Conservation (phyloP, 2,888 invertebrate species). For the Eupithecia tripunctaria region DNA sequence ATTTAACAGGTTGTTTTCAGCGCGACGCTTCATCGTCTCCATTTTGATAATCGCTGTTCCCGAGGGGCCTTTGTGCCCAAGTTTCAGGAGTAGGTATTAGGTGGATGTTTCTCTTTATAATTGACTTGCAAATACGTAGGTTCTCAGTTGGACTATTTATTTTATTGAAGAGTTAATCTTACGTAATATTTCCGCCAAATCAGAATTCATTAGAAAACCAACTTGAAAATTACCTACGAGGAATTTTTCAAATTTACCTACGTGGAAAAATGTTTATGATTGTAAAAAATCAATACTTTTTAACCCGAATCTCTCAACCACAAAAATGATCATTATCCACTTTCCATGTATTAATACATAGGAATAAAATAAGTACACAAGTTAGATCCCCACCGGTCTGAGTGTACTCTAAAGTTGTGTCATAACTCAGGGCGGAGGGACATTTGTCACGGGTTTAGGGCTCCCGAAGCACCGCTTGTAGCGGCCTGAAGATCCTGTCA, state of each 20-base stretch:
- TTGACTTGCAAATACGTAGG: not conserved
- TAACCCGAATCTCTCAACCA: not conserved
- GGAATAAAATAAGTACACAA: not conserved
- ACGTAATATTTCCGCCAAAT: not conserved
- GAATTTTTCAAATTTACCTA: no score
- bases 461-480: constrained; percentile 2
- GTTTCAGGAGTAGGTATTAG: not conserved
- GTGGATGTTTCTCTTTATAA: not conserved
- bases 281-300: not conserved
- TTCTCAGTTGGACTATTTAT: not conserved
- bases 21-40: not conserved
- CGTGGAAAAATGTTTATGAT: not conserved
- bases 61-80: not conserved
- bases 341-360: not conserved
- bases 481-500: not conserved
- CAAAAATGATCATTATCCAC: not conserved
- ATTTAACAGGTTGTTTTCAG: not conserved
- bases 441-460: constrained; percentile 15
- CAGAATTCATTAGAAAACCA: not conserved
- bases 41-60: constrained; percentile 4
- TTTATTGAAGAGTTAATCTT: not conserved
- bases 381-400: not conserved
- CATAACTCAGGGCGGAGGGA: constrained; percentile 20
- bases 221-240: not conserved
- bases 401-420: constrained; percentile 8